Evolutionary conservation across 2,888 invertebrate genomes (phyloP), one percentile per base, ranked within the genome.

Genomic region (Nasonia oneida): DNA sequence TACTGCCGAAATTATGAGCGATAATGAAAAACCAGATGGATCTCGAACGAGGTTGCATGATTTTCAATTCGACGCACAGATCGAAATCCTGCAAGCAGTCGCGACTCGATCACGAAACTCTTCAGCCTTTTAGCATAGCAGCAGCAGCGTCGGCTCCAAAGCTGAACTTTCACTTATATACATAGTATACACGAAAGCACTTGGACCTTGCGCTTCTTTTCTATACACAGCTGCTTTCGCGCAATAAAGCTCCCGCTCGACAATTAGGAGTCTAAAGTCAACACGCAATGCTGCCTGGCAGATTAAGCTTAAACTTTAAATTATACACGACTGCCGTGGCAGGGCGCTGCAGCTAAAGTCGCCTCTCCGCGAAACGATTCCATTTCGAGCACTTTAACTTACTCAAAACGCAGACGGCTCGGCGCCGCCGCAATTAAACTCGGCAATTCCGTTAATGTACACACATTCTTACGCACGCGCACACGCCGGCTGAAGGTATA

Each of bases 371-470:
- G 70, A 76, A 74, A 61, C 83, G 71, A 83, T 83, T 83, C 76
- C 76, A 73, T 83, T 78, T 71, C 83, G 73, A 78, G 78, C 78
- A 78, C 79, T 79, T 79, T 73, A 79, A 74, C 74, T 79, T 71
- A 79, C 73, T 79, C 29, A 83, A 83, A 83, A 83, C 67, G 75
- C 8, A 42, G 23, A 39, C 33, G 73, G 39, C 39, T 37, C 64
- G 37, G 23, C 73, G n/a, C 73, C 42, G 50, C 37, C 83, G 79
- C 79, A 84, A 84, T 84, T 84, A 84, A 79, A 84, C 74, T 79
- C 78, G 33, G 67, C 57, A 81, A 85, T 81, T 85, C 75, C 75
- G 81, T 85, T 85, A 82, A 85, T 82, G 78, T 53, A 81, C 64
- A 82, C 76, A 73, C 75, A 73, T 29, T 23, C 50, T 47, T n/a